Evolutionary conservation across 2,888 invertebrate genomes (phyloP).

Genomic region (Priapulus caudatus): DNA sequence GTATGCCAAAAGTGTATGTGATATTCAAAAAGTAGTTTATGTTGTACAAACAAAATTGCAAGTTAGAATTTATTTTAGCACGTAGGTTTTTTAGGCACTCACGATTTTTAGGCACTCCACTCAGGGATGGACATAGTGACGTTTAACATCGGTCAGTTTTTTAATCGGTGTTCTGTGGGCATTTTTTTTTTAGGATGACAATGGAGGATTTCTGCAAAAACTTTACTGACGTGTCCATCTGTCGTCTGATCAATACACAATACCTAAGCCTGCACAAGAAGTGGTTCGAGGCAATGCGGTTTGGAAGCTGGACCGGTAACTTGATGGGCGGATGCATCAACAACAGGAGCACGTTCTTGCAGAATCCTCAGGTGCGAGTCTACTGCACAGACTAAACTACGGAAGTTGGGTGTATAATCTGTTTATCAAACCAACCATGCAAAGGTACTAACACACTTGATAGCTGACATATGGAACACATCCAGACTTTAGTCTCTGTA

Average conservation of each 20-base stretch:
- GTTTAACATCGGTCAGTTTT: too few relatives aligned
- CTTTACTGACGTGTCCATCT: slow-evolving; percentile 47
- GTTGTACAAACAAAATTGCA: too few relatives aligned
- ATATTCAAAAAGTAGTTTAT: too few relatives aligned
- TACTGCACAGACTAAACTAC: slow-evolving; percentile 10
- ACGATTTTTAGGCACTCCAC: too few relatives aligned
- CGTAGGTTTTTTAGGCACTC: too few relatives aligned
- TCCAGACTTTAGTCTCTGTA: slow-evolving; percentile 9
- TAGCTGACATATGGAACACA: neutral
- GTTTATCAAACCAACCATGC: too few relatives aligned
- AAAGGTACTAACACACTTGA: too few relatives aligned
- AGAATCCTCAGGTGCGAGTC: slow-evolving; percentile 45
- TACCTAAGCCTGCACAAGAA: slow-evolving; percentile 44
- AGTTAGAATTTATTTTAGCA: too few relatives aligned
- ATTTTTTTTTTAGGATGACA: slow-evolving; percentile 44
- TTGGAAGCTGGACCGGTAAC: slow-evolving; percentile 44
- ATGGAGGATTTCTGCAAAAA: slow-evolving; percentile 48
- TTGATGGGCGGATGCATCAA: slow-evolving; percentile 48
- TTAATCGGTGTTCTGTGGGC: too few relatives aligned
- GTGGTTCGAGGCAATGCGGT: slow-evolving; percentile 42
- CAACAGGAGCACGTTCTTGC: slow-evolving; percentile 45
- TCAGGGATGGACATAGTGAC: too few relatives aligned
- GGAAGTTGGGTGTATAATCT: too few relatives aligned
- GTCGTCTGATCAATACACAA: slow-evolving; percentile 48
- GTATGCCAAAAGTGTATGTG: too few relatives aligned